A percentile compares a stretch with the other conserved stretches of the same genome.
phyloP scores from a whole-genome alignment of 53 echinoderm and acorn worm genomes.

The Astropecten irregularis region DNA sequence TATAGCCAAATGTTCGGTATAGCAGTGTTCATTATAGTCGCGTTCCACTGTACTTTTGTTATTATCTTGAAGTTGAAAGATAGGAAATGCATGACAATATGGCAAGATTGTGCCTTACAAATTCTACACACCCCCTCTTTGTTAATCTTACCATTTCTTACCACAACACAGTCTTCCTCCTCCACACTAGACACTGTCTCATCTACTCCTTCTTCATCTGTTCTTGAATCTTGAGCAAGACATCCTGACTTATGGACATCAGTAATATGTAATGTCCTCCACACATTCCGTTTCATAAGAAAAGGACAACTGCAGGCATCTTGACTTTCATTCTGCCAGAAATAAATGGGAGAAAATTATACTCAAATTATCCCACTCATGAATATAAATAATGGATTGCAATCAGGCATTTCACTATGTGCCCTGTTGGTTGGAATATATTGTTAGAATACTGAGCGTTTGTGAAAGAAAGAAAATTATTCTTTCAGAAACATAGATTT shows the following conservation, averaged over 20 bases:
- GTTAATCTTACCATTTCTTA: conserved; percentile 32
- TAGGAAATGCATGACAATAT: too few relatives aligned
- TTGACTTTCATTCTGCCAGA: background rate
- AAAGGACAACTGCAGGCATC: background rate
- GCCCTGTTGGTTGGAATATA: too few relatives aligned
- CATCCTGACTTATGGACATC: background rate
- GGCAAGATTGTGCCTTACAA: too few relatives aligned
- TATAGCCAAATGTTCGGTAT: too few relatives aligned
- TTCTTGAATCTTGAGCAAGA: background rate
- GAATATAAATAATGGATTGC: background rate
- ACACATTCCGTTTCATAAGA: conserved; percentile 37
- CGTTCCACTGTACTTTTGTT: too few relatives aligned
- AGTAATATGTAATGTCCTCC: conserved; percentile 15
- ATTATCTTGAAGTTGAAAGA: too few relatives aligned
- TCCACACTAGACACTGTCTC: background rate
- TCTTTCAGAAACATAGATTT: too few relatives aligned
- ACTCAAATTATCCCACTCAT: background rate
- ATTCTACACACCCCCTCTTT: background rate
- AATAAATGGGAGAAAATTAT: background rate
- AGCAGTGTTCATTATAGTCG: too few relatives aligned
- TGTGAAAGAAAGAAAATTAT: too few relatives aligned
- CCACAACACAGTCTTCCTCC: background rate
- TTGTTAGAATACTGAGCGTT: too few relatives aligned
- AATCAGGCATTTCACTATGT: background rate
- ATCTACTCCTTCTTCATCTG: background rate